Conservation (phyloP, 2,113 vertebrate genomes). For the Epinephelus lanceolatus region DNA sequence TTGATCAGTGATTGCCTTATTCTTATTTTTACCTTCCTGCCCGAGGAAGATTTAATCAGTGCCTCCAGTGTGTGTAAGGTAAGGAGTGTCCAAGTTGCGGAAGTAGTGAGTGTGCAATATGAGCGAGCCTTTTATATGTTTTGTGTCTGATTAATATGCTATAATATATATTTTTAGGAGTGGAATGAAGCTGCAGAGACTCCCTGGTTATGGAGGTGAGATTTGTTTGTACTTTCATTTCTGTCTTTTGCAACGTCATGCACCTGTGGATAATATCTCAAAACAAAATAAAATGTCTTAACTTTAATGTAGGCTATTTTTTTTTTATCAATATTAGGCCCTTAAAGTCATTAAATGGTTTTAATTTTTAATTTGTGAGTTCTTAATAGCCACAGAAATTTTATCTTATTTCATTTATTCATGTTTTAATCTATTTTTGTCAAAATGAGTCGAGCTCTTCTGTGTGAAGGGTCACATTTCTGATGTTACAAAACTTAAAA, state of each 20-base stretch:
- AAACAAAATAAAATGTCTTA: no score
- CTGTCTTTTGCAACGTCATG: no score
- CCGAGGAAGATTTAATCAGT: constrained; percentile 74
- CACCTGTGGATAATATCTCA: background rate
- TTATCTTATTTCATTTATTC: no score
- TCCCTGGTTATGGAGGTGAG: constrained; percentile 85
- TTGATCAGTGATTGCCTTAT: constrained; percentile 81
- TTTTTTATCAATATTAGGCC: no score
- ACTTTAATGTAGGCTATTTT: no score
- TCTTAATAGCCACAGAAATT: no score
- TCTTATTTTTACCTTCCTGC: constrained; percentile 79
- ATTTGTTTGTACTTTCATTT: background rate
- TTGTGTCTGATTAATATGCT: background rate
- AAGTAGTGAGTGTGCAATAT: constrained; percentile 43
- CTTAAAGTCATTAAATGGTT: no score
- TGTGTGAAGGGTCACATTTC: no score
- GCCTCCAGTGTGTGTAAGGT: constrained; percentile 83
- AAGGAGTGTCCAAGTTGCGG: constrained; percentile 50
- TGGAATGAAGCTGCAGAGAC: constrained; percentile 82
- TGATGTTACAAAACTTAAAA: no score
- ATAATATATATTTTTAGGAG: constrained; percentile 60
- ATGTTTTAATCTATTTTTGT: no score
- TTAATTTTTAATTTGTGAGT: no score
- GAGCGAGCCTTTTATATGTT: background rate
- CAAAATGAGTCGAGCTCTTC: no score